These are phyloP conservation scores for Ormia ochracea DNA, from an alignment of 2,888 invertebrate genomes.

Conservation along the genomic window DNA sequence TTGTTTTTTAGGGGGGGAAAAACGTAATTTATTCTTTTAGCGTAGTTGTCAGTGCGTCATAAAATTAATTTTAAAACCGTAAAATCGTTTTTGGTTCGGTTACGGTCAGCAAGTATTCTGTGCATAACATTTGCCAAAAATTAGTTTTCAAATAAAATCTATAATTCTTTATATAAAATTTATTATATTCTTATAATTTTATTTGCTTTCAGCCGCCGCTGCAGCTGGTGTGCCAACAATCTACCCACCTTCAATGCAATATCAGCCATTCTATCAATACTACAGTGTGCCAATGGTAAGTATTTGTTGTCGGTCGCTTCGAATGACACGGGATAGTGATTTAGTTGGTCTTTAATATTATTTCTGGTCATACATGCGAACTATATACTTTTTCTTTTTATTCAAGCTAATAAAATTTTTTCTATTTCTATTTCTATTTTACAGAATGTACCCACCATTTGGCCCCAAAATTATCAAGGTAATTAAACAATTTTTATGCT, in stretches of 20 bases:
- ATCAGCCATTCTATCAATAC: conserved; percentile 78
- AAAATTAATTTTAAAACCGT: not conserved
- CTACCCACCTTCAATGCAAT: conserved; percentile 78
- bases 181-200: conserved; percentile 21
- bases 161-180: conserved; percentile 27
- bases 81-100: conserved; percentile 16
- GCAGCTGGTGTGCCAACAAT: conserved; percentile 77
- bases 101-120: conserved; percentile 55
- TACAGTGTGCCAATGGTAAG: conserved; percentile 78
- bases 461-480: conserved; percentile 78
- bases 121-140: conserved; percentile 14
- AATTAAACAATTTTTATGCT: conserved; percentile 67
- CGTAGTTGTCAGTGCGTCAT: not conserved
- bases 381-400: not conserved
- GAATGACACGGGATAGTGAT: not conserved
- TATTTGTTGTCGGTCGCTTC: conserved; percentile 21
- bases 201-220: conserved; percentile 51
- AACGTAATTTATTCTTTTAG: not conserved
- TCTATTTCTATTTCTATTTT: conserved; percentile 44
- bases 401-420: conserved; percentile 22
- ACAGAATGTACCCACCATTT: conserved; percentile 78
- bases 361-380: conserved; percentile 15
- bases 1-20: no score
- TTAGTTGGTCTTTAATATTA: conserved; percentile 4
- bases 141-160: conserved; percentile 11